Conservation (phyloP, 2,797 vertebrate genomes). For the Acipenser transmontanus region DNA sequence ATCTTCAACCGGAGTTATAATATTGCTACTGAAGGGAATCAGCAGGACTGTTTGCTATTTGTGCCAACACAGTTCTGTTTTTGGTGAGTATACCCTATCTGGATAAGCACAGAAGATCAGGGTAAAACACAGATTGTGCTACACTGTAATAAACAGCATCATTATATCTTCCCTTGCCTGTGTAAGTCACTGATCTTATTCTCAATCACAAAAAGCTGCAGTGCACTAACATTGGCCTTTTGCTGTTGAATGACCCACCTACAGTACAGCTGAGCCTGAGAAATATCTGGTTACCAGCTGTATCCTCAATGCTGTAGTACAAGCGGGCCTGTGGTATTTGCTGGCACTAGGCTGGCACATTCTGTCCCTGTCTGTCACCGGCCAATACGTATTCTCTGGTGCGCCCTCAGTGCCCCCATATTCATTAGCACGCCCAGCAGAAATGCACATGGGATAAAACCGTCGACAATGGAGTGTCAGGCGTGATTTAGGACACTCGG, state of each 20-base stretch:
- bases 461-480: slow-evolving; percentile 59
- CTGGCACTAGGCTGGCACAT: background rate
- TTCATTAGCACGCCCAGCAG: slow-evolving; percentile 38
- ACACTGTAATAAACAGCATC: too few relatives aligned
- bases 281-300: background rate
- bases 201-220: background rate
- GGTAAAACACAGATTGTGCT: too few relatives aligned
- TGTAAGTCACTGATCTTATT: background rate
- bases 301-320: background rate
- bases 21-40: too few relatives aligned
- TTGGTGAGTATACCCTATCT: too few relatives aligned
- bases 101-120: too few relatives aligned
- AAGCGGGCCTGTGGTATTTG: slow-evolving; percentile 6
- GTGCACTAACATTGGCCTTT: background rate
- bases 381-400: slow-evolving; percentile 10
- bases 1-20: too few relatives aligned
- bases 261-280: background rate
- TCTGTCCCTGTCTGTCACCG: slow-evolving; percentile 10
- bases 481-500: slow-evolving; percentile 55
- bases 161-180: too few relatives aligned
- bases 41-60: too few relatives aligned
- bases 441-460: slow-evolving; percentile 37
- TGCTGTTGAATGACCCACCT: slow-evolving; percentile 1
- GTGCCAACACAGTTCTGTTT: too few relatives aligned
- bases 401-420: slow-evolving; percentile 13